Evolutionary conservation across 2,888 invertebrate genomes (phyloP).

Genomic region (Meghimatium bilineatum): DNA sequence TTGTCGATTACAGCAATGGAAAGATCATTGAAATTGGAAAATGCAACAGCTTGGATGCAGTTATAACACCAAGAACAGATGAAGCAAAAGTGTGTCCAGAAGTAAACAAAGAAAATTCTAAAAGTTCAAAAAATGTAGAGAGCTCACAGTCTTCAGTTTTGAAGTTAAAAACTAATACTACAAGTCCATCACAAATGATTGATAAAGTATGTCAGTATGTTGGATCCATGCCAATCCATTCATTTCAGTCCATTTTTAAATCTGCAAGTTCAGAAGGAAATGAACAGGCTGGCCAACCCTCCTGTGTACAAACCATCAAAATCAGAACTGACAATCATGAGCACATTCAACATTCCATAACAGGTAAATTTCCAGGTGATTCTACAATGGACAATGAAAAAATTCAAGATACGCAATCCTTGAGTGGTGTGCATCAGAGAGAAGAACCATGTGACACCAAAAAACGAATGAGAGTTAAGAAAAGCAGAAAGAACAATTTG

Average conservation of each 20-base stretch:
- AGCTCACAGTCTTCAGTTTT: too few species aligned
- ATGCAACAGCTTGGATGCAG: background rate
- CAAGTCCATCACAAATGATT: background rate
- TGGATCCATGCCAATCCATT: background rate
- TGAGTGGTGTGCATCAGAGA: background rate
- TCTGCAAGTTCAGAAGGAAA: background rate
- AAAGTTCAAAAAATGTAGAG: too few species aligned
- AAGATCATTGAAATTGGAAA: background rate
- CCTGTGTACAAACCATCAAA: background rate
- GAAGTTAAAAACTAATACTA: too few species aligned
- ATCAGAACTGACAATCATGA: background rate
- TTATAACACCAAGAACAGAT: background rate
- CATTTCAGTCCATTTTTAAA: background rate
- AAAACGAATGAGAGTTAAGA: background rate
- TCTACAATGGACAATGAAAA: background rate
- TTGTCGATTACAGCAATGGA: constrained; percentile 19
- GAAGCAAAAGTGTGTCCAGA: background rate
- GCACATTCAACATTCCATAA: background rate
- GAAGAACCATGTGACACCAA: background rate
- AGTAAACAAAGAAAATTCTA: too few species aligned
- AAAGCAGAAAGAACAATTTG: background rate
- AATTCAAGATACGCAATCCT: background rate
- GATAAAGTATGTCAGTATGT: constrained; percentile 1
- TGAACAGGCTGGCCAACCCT: background rate
- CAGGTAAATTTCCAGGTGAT: background rate